Evolutionary conservation across 2,797 vertebrate species (phyloP), one percentile per base, ranked within the genome.

Genomic region (Chaetophractus vellerosus): DNA sequence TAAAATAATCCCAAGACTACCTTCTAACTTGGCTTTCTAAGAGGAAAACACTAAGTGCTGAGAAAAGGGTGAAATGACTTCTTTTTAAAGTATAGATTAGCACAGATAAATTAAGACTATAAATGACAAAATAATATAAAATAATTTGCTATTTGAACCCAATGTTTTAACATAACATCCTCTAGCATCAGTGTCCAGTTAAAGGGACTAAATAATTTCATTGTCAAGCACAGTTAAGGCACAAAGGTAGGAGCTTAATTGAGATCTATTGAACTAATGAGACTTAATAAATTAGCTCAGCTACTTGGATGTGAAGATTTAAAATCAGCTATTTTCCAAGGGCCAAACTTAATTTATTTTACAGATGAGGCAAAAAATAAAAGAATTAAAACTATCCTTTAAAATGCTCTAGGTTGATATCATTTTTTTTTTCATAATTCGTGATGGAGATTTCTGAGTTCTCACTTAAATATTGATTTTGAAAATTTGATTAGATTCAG

Each of bases 91-190:
- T 68, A 26, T 82, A 33, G 23, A 66, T 90, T n/a, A 79, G 33
- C 28, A 88, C 3, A 88, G 79, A 75, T 66, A 91, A 61, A 28
- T 85, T 48, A 81, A 90, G 33, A 91, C 76, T 69, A 88, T 45
- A 52, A 88, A 71, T 45, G 14, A 78, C 69, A 90, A 10, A 78
- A 68, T 11, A 86, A 57, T 61, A 78, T 41, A 80, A 81, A 26
- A 9, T 41, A 45, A n/a, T 28, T 31, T 50, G 6, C 33, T 52
- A 69, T 69, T 75, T 68, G 84, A 33, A 74, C 19, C 28, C 41
- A 41, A 55, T 95, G 48, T 74, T 93, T 78, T 41, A 52, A 95
- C 2, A 45, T 5, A 19, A 64, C 19, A 45, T 38, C 23, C 21
- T 90, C 26, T 2, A 41, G 12, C 28, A 12, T 55, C 21, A 75